These are phyloP conservation scores for Buathra laborator DNA, from an alignment of 2,888 invertebrate genomes.

Conservation along the genomic window DNA sequence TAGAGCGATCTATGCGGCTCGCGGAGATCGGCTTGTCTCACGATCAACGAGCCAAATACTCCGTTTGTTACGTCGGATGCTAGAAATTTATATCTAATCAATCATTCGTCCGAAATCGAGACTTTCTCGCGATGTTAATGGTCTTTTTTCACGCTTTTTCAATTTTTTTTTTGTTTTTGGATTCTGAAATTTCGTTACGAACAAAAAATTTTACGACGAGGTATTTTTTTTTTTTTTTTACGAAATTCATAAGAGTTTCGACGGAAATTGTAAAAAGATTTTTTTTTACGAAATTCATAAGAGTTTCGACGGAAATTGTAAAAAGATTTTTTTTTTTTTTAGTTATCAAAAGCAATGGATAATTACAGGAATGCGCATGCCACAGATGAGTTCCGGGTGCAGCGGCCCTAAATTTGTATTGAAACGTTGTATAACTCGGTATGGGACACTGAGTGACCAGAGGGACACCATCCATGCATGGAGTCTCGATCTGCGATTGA, in stretches of 20 bases:
- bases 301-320: neutral
- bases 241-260: neutral
- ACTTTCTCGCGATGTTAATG: neutral
- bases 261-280: neutral
- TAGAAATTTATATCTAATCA: constrained; percentile 28
- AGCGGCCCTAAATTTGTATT: constrained; percentile 90
- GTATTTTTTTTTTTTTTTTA: no score
- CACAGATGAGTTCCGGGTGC: constrained; percentile 91
- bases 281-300: neutral
- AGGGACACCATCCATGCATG: constrained; percentile 92
- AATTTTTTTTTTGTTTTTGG: neutral
- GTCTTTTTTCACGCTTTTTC: neutral
- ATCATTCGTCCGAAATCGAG: neutral
- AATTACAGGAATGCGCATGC: constrained; percentile 87
- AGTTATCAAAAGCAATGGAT: neutral
- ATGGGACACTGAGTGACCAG: constrained; percentile 93
- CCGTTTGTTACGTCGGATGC: constrained; percentile 90
- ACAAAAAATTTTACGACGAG: neutral
- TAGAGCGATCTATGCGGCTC: constrained; percentile 89
- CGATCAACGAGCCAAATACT: constrained; percentile 90
- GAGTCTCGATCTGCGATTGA: constrained; percentile 87
- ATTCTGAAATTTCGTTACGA: neutral
- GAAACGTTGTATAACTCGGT: constrained; percentile 89
- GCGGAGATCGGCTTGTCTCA: constrained; percentile 88
- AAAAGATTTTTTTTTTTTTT: neutral